Base-by-base conservation (phyloP, 2,113 vertebrate genomes). In the Myotis davidii region DNA sequence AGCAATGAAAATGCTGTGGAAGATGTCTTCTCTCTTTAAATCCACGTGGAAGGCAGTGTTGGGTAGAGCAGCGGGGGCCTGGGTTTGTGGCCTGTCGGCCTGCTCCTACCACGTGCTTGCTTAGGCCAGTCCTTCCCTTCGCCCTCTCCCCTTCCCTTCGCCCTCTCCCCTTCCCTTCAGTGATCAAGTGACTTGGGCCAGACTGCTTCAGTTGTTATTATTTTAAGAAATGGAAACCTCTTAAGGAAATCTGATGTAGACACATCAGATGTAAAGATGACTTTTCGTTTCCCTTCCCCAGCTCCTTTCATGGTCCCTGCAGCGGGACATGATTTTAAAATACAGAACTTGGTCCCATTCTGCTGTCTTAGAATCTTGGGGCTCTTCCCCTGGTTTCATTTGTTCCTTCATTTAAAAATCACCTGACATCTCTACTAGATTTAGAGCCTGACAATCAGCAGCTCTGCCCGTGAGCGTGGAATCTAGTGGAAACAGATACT, bases 1-100 rank as follows among this genome's bases (percentile, higher is more conserved):
- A 92, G 37, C 77, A 88, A 14, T 85, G 59, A 23, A 92, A 92
- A 88, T 83, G 29, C 5, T 9, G 61, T 89, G 69, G n/a, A 85
- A 42, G 6, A 11, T 65, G 34, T 94, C 6, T 78, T 85, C n/a
- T 91, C n/a, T 93, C 52, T 64, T 29, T 79, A 37, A 77, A 39
- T 27, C 48, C 37, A 59, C 11, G 14, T 21, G 39, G 81, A n/a
- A 77, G 61, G 39, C 79, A 34, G 0, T 2, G 2, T 52, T 42
- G 65, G 59, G 37, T 9, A 13, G 18, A 37, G 64, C 6, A 5
- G 0, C 6, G 0, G 54, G 12, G 20, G 1, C 20, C 61, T 25
- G 77, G 42, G 48, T 82, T 42, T 2, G 18, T 29, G 59, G 9
- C 59, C 25, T 16, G 6, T 23, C 1, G 1, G 4, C 6, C 16